Evolutionary conservation across 1,140 invertebrate species (phyloP).

Genomic region (Polyergus mexicanus): DNA sequence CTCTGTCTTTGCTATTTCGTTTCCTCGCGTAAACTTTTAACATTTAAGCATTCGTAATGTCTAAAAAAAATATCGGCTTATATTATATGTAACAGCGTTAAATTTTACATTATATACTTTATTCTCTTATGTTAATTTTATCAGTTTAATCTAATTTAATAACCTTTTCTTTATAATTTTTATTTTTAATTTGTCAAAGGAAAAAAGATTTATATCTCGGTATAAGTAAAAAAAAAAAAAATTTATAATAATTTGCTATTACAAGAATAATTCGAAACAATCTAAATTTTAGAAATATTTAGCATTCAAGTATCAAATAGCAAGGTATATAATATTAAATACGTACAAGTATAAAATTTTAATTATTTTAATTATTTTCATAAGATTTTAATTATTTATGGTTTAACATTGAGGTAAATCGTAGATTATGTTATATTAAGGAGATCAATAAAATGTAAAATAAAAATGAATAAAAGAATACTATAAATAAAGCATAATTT

Average conservation of each 20-base stretch:
- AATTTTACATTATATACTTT: background rate
- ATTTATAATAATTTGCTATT: background rate
- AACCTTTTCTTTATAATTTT: background rate
- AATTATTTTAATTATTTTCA: background rate
- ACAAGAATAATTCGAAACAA: too few relatives aligned
- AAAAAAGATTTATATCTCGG: background rate
- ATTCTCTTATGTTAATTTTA: background rate
- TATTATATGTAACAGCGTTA: too few relatives aligned
- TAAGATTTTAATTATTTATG: background rate
- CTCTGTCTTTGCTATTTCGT: background rate
- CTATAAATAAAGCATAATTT: constrained; percentile 2
- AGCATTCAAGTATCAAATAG: background rate
- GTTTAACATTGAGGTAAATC: background rate
- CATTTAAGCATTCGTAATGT: background rate
- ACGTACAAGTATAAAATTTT: background rate
- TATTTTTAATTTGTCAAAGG: background rate
- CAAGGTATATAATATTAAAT: background rate
- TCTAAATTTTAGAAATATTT: constrained; percentile 6
- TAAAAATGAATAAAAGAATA: background rate
- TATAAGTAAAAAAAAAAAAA: constrained; percentile 10
- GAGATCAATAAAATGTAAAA: background rate
- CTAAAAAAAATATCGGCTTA: background rate
- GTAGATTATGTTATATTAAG: background rate
- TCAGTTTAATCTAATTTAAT: background rate
- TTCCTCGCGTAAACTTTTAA: background rate